Percentiles rank a stretch among this genome's conserved stretches.
Evolutionary conservation across 1,140 invertebrate species (phyloP).

Genomic region (Drosophila rufa): DNA sequence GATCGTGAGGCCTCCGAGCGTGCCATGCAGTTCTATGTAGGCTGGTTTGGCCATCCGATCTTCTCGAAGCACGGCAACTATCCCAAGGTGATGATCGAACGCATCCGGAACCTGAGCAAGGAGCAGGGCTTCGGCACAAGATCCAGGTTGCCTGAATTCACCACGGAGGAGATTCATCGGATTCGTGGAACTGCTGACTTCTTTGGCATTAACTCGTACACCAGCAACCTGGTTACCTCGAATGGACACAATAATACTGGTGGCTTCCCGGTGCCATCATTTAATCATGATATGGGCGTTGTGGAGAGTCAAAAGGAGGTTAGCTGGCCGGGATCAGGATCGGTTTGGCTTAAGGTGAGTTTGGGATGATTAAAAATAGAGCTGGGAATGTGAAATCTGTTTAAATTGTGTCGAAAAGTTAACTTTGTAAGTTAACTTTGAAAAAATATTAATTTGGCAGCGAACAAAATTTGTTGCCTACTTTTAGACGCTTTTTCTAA

Average conservation of each 20-base stretch:
- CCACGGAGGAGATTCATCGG: slow-evolving; percentile 86
- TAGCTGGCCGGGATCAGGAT: slow-evolving; percentile 85
- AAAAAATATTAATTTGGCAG: no score
- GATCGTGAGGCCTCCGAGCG: slow-evolving; percentile 86
- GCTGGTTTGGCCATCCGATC: slow-evolving; percentile 88
- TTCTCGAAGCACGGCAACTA: slow-evolving; percentile 88
- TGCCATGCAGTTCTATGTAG: slow-evolving; percentile 87
- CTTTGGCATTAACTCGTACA: slow-evolving; percentile 88
- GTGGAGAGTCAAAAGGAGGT: slow-evolving; percentile 83
- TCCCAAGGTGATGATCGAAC: slow-evolving; percentile 87
- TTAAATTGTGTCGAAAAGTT: no score
- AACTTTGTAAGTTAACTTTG: no score
- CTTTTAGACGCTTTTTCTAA: no score
- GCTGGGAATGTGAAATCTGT: neutral
- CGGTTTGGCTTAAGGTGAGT: slow-evolving; percentile 86
- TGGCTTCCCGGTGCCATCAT: slow-evolving; percentile 85
- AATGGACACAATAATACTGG: slow-evolving; percentile 85
- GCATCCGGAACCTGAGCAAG: slow-evolving; percentile 86
- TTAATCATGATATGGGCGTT: slow-evolving; percentile 86
- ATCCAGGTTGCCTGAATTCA: slow-evolving; percentile 88
- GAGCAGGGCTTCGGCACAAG: slow-evolving; percentile 86
- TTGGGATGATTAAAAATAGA: neutral
- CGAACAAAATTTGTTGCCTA: no score
- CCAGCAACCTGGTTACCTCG: slow-evolving; percentile 84
- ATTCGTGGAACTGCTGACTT: slow-evolving; percentile 88